Evolutionary conservation across 1,140 invertebrate species (phyloP).

Genomic region (Drosophila saltans): DNA sequence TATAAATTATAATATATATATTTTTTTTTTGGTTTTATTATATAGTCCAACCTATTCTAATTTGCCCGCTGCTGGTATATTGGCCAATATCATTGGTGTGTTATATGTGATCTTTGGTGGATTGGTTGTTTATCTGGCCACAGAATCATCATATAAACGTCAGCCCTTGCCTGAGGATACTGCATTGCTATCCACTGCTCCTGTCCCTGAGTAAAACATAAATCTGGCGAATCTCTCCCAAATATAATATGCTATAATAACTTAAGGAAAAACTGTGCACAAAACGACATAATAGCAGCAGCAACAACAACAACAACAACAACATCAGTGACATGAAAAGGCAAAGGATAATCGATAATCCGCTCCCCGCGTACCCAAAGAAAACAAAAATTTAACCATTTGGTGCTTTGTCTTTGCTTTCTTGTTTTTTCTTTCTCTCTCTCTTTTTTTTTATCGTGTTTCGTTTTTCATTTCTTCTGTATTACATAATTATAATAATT

Average conservation of each 20-base stretch:
- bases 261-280: constrained; percentile 62
- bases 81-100: constrained; percentile 91
- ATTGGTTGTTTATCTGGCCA: constrained; percentile 89
- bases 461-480: constrained; percentile 39
- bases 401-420: constrained; percentile 40
- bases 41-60: constrained; percentile 83
- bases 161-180: constrained; percentile 90
- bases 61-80: constrained; percentile 86
- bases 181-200: constrained; percentile 84
- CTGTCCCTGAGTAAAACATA: constrained; percentile 50
- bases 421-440: constrained; percentile 15
- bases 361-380: background rate
- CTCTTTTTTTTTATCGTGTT: background rate
- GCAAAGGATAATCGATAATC: background rate
- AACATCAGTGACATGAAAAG: constrained; percentile 34
- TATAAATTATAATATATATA: background rate
- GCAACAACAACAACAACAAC: constrained; percentile 5
- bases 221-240: background rate
- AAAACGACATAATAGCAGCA: constrained; percentile 36
- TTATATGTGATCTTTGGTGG: constrained; percentile 88
- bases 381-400: constrained; percentile 4
- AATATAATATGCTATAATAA: constrained; percentile 39
- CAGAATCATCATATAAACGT: constrained; percentile 89
- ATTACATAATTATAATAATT: constrained; percentile 30
- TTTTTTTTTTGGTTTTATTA: constrained; percentile 10